Base-by-base conservation (phyloP, 2,888 invertebrate species). In the Notodonta dromedarius region DNA sequence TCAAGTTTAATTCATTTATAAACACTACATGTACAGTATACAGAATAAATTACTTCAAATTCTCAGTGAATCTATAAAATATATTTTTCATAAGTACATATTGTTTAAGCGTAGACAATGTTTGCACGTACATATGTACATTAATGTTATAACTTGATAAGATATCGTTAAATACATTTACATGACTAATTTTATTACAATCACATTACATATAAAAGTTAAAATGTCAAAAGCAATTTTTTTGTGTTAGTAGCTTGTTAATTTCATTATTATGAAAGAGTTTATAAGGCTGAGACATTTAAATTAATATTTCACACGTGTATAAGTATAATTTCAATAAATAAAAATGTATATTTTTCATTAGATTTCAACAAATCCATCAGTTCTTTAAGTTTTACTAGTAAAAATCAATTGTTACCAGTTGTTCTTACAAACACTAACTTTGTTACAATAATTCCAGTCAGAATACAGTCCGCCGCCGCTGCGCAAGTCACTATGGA, bases 401-500 rank as follows among this genome's bases (percentile, higher is more conserved):
- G n/a, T 48, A 48, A n/a, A n/a, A 48, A 48, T 48, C 4, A 14
- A 35, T 35, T 35, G 48, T 48, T 4, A 48, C 14, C 48, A 35
- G 7, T 7, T 16, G 24, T 24, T 50, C 50, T 50, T 16, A 50
- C 16, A 16, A 14, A 50, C 50, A 50, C 16, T 9, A 9, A 2
- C 16, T 8, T 50, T 8, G n/a, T 16, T 50, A 16, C n/a, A 16
- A 50, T 50, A 16, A 8, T 8, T 9, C 50, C 50, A 50, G 50
- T 50, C 50, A 16, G 12, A 16, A 16, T 16, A 50, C 50, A 50
- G 50, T 50, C 16, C 16, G 14, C 14, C 1, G 50, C 5, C 7
- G 50, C 50, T 50, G 50, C 16, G 52, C 52, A 12, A 32, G 52
- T 32, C 16, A 32, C 52, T 52, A 52, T 35, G 35, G 52, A 52